A percentile compares a stretch with the other conserved stretches of the same genome.
Conservation (phyloP, 2,888 invertebrate species). For the Papilio gigon region DNA sequence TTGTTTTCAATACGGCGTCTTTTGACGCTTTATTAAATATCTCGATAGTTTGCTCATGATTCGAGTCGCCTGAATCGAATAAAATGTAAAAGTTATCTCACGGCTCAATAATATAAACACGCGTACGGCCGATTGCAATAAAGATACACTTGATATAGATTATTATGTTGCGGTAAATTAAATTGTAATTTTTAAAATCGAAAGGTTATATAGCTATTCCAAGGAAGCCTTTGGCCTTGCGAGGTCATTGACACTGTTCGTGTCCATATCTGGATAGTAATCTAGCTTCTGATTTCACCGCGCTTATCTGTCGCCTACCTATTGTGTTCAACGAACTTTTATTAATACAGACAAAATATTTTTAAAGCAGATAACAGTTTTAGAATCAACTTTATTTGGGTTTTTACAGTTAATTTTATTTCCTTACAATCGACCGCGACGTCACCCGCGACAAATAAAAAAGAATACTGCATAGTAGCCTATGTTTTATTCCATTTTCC, state of each 20-base stretch:
- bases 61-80: constrained; percentile 54
- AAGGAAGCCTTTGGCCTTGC: constrained; percentile 74
- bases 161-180: constrained; percentile 75
- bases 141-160: constrained; percentile 75
- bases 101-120: constrained; percentile 57
- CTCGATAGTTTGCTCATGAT: constrained; percentile 55
- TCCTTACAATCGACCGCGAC: background rate
- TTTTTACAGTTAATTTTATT: background rate
- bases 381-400: background rate
- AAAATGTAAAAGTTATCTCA: constrained; percentile 58
- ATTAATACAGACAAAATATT: constrained; percentile 42
- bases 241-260: constrained; percentile 71
- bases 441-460: too few species aligned
- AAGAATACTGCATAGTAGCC: too few species aligned
- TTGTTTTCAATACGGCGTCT: constrained; percentile 46
- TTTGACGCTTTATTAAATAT: constrained; percentile 56
- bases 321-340: constrained; percentile 51
- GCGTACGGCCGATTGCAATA: constrained; percentile 66
- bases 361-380: constrained; percentile 35
- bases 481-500: too few species aligned
- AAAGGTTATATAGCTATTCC: constrained; percentile 79
- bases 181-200: constrained; percentile 74
- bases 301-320: constrained; percentile 45
- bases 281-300: constrained; percentile 69
- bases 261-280: constrained; percentile 73